Percentiles rank a stretch among this genome's conserved stretches.
Evolutionary conservation across 2,113 vertebrate genomes (phyloP).

Genomic region (Beaufortia kweichowensis): DNA sequence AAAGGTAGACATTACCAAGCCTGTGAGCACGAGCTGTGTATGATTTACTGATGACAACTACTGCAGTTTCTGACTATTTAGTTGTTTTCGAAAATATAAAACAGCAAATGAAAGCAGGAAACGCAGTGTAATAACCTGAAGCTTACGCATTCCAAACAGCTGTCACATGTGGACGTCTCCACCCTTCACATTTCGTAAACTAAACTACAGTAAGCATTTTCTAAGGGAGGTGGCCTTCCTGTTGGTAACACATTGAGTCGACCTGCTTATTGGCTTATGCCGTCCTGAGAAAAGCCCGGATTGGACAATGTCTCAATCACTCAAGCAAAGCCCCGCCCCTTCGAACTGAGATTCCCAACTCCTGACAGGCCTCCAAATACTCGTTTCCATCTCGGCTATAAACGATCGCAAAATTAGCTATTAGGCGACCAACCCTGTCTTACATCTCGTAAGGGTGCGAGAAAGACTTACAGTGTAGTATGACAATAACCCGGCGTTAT

Average conservation of each 20-base stretch:
- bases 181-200: slow-evolving; percentile 40
- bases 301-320: slow-evolving; percentile 61
- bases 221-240: slow-evolving; percentile 39
- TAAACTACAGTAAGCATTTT: slow-evolving; percentile 36
- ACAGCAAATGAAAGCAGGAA: not conserved
- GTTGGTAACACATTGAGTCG: slow-evolving; percentile 29
- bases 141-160: slow-evolving; percentile 1
- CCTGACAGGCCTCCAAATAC: slow-evolving; percentile 65
- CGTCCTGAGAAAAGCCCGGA: slow-evolving; percentile 6
- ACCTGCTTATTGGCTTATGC: slow-evolving; percentile 61
- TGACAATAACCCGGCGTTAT: slow-evolving; percentile 93
- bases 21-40: not conserved
- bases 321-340: slow-evolving; percentile 55
- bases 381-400: slow-evolving; percentile 4
- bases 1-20: not conserved
- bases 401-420: not conserved
- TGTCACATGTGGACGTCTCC: slow-evolving; percentile 43
- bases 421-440: not conserved
- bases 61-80: not conserved
- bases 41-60: slow-evolving; percentile 2
- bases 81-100: not conserved
- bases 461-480: slow-evolving; percentile 90
- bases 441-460: not conserved
- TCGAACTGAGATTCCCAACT: slow-evolving; percentile 73
- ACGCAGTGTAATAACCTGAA: not conserved